Evolutionary conservation across 2,113 vertebrate genomes (phyloP).

Genomic region (Suricata suricatta): DNA sequence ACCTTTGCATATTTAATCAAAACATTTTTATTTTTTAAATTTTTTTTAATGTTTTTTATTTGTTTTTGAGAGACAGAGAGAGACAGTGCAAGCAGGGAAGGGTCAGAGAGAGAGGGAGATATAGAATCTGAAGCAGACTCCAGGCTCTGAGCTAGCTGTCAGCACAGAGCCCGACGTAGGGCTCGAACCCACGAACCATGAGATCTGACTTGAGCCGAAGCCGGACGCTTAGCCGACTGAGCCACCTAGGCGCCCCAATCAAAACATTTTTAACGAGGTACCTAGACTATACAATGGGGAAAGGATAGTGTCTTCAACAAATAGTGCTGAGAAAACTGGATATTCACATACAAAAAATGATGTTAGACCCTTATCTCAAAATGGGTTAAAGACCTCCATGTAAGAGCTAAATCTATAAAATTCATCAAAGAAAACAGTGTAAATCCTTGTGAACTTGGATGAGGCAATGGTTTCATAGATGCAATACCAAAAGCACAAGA

Average conservation of each 20-base stretch:
- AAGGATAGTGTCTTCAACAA: not conserved
- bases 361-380: not conserved
- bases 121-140: no score
- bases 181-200: no score
- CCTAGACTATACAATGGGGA: not conserved
- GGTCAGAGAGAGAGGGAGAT: no score
- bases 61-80: no score
- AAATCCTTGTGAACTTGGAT: not conserved
- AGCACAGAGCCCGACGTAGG: no score
- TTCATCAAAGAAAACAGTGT: not conserved
- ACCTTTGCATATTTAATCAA: not conserved
- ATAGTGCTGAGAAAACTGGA: not conserved
- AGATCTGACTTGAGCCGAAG: no score
- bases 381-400: not conserved
- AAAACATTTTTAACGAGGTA: not conserved
- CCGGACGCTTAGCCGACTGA: no score
- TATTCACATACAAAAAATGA: not conserved
- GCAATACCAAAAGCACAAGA: not conserved
- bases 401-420: constrained; percentile 30
- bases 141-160: no score
- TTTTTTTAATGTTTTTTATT: no score
- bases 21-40: constrained; percentile 32
- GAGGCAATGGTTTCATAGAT: not conserved
- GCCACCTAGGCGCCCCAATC: no score
- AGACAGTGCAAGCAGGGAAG: no score